These are phyloP conservation scores for Phenacoccus solenopsis DNA, from an alignment of 1,140 invertebrate species.

Conservation along the genomic window DNA sequence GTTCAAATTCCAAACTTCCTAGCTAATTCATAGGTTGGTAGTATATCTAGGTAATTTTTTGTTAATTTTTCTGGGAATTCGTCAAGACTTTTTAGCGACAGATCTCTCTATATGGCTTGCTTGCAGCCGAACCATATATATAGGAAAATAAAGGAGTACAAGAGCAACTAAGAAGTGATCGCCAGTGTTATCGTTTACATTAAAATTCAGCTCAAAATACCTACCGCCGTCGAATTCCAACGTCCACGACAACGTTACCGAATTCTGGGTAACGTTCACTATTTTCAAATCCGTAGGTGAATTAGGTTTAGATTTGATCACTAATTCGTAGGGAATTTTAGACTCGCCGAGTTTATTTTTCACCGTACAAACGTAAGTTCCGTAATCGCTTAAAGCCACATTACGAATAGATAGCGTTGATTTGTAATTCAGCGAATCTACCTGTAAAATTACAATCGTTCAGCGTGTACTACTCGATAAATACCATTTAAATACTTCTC, in stretches of 20 bases:
- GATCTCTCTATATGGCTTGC: too few species aligned
- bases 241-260: constrained; percentile 73
- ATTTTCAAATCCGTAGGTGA: constrained; percentile 57
- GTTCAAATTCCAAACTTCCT: too few species aligned
- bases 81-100: too few species aligned
- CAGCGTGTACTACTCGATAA: background rate
- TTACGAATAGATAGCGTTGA: constrained; percentile 69
- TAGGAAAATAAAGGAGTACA: background rate
- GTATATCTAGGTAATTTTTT: too few species aligned
- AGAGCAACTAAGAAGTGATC: too few species aligned
- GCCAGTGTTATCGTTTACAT: too few species aligned
- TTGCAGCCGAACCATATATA: too few species aligned
- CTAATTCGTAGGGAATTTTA: constrained; percentile 60
- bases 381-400: constrained; percentile 74
- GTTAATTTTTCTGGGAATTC: too few species aligned
- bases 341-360: constrained; percentile 73
- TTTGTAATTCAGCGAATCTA: constrained; percentile 55
- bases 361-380: constrained; percentile 75
- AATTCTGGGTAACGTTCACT: constrained; percentile 77
- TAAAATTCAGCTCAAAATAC: too few species aligned
- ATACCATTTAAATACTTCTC: background rate
- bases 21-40: too few species aligned
- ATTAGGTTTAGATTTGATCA: constrained; percentile 79
- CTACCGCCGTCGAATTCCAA: constrained; percentile 92
- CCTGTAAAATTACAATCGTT: constrained; percentile 32